A percentile compares a stretch with the other conserved stretches of the same genome.
Conservation (phyloP, 2,113 vertebrate genomes). For the Cinclus mexicanus region DNA sequence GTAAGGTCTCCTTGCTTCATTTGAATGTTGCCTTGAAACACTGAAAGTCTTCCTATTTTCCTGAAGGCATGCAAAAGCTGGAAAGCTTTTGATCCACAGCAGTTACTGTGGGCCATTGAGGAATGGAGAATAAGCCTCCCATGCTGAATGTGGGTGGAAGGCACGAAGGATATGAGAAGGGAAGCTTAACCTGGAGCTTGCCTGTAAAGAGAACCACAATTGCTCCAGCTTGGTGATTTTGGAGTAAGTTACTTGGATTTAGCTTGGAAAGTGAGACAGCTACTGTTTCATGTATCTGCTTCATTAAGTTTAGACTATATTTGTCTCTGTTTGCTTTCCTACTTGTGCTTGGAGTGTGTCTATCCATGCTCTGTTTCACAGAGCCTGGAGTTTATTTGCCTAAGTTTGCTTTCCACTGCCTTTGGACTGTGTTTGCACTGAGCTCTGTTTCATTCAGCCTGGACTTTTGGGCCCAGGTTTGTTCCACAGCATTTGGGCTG, state of each 20-base stretch:
- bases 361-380: slow-evolving; percentile 67
- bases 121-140: not conserved
- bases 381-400: slow-evolving; percentile 67
- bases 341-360: slow-evolving; percentile 69
- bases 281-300: slow-evolving; percentile 65
- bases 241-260: slow-evolving; percentile 30
- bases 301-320: slow-evolving; percentile 71
- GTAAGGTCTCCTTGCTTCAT: not conserved
- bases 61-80: not conserved
- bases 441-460: slow-evolving; percentile 61
- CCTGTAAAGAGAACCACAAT: not conserved
- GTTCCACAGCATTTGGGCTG: slow-evolving; percentile 43
- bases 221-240: slow-evolving; percentile 19
- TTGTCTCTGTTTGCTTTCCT: slow-evolving; percentile 70
- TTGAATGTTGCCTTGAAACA: not conserved
- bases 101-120: slow-evolving; percentile 8
- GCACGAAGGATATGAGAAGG: not conserved
- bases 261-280: slow-evolving; percentile 46
- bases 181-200: not conserved
- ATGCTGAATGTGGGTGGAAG: not conserved
- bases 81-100: not conserved
- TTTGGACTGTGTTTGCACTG: slow-evolving; percentile 60
- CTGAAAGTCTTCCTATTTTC: not conserved
- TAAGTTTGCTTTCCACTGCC: slow-evolving; percentile 64
- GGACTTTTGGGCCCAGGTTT: slow-evolving; percentile 25